These are phyloP conservation scores for Rhagoletis zephyria DNA, from an alignment of 1,140 invertebrate species.

Conservation along the genomic window DNA sequence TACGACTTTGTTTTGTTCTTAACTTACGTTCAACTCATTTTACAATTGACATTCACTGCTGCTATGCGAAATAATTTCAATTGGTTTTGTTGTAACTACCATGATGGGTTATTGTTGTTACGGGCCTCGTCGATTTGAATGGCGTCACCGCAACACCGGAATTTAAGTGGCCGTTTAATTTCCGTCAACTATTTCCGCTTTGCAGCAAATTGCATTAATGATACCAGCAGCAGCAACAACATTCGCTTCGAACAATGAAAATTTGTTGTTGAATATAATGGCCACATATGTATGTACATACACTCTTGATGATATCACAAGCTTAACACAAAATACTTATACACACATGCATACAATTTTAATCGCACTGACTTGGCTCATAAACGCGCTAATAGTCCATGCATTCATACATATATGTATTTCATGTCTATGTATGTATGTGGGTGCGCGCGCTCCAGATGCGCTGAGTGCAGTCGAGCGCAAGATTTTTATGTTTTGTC, in stretches of 20 bases:
- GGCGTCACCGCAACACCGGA: conserved; percentile 43
- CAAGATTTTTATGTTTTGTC: conserved; percentile 26
- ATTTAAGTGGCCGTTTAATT: conserved; percentile 56
- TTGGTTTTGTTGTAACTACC: neutral
- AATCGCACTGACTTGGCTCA: neutral
- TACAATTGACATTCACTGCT: no score
- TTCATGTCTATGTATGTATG: neutral
- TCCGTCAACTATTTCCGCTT: conserved; percentile 59
- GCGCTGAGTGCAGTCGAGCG: neutral
- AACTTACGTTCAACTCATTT: neutral
- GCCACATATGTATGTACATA: neutral
- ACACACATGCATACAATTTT: neutral
- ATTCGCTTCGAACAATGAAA: conserved; percentile 32
- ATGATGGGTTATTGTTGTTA: neutral
- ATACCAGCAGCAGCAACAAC: conserved; percentile 17
- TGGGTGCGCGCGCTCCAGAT: neutral
- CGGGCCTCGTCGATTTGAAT: neutral
- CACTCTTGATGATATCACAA: neutral
- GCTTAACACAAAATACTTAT: neutral
- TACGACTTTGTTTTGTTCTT: neutral
- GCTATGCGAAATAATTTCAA: no score
- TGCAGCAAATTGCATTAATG: conserved; percentile 57
- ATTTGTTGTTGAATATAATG: neutral
- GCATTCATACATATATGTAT: neutral
- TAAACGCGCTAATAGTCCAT: neutral